Evolutionary conservation across 2,888 invertebrate species (phyloP).

Genomic region (Platycnemis pennipes): DNA sequence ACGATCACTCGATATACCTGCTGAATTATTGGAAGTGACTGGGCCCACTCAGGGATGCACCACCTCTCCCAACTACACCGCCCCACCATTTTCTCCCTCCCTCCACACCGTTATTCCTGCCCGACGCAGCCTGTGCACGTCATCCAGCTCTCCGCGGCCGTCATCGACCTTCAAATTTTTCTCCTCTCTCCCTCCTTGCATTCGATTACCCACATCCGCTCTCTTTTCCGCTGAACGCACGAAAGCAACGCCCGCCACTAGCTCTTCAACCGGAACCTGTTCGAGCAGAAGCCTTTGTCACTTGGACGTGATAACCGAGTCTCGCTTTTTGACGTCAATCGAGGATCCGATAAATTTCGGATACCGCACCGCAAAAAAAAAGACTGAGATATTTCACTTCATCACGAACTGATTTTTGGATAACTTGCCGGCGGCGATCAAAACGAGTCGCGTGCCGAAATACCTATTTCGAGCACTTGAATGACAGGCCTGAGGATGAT

Average conservation of each 20-base stretch:
- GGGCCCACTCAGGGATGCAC: constrained; percentile 3
- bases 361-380: background rate
- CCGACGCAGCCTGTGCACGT: background rate
- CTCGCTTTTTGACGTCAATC: background rate
- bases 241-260: background rate
- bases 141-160: background rate
- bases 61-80: background rate
- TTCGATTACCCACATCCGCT: background rate
- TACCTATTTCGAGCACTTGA: too few species aligned
- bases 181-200: background rate
- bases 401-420: background rate
- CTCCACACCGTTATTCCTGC: background rate
- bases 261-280: background rate
- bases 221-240: background rate
- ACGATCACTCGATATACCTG: constrained; percentile 2
- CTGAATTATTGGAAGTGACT: constrained; percentile 35
- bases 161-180: constrained; percentile 7
- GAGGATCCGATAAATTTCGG: background rate
- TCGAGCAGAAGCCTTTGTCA: background rate
- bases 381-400: background rate
- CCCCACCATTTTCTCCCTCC: background rate
- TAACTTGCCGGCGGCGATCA: background rate
- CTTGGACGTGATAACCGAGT: background rate
- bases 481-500: too few species aligned
- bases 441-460: background rate